A percentile compares a stretch with the other conserved stretches of the same genome.
Conservation (phyloP, 2,797 vertebrate genomes). For the Delichon dasypus region DNA sequence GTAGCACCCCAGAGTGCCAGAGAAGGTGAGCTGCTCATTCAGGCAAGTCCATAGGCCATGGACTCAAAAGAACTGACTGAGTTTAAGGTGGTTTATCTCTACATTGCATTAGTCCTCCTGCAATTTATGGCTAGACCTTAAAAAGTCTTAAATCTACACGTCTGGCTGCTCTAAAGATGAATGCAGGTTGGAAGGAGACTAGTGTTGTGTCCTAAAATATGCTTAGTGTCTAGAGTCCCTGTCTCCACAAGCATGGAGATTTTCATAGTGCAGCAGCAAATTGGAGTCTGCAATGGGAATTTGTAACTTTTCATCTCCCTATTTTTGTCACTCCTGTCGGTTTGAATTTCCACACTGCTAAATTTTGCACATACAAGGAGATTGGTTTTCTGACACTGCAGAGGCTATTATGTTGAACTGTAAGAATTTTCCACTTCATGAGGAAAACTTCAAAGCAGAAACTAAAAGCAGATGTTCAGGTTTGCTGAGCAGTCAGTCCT, state of each 20-base stretch:
- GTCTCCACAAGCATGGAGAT: background rate
- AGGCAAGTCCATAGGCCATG: background rate
- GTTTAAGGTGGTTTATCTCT: background rate
- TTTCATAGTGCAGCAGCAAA: background rate
- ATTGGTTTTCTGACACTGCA: conserved; percentile 20
- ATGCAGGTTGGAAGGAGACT: background rate
- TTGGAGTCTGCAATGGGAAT: background rate
- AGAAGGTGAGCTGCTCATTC: background rate
- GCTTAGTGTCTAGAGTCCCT: background rate
- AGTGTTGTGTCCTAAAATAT: background rate
- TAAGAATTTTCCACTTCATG: conserved; percentile 40
- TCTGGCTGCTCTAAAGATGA: background rate
- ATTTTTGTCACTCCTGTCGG: background rate
- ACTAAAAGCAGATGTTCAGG: conserved; percentile 62
- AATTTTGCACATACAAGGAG: background rate
- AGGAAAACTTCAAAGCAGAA: conserved; percentile 62
- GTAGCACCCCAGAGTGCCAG: background rate
- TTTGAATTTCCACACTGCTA: background rate
- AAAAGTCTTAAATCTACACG: background rate
- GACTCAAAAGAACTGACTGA: background rate
- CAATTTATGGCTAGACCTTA: background rate
- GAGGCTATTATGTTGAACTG: background rate
- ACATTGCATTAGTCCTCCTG: background rate
- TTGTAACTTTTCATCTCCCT: background rate
- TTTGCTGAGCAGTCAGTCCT: conserved; percentile 21